phyloP scores from a whole-genome alignment of 2,113 vertebrate species.

The Heteronetta atricapilla region DNA sequence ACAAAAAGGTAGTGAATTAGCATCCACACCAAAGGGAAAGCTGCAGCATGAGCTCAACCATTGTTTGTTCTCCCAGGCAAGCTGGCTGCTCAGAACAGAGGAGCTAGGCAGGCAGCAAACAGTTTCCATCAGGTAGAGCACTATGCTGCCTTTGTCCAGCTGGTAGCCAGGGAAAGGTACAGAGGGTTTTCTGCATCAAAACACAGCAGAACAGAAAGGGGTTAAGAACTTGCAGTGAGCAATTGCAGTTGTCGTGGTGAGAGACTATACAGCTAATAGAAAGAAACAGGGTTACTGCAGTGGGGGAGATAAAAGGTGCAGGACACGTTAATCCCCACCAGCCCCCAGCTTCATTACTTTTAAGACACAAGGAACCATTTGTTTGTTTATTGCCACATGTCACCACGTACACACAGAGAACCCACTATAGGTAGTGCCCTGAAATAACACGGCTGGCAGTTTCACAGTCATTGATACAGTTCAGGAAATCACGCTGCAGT shows the following conservation, averaged over 20 bases:
- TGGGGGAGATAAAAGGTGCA: not conserved
- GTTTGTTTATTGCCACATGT: conserved; percentile 33
- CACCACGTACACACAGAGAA: not conserved
- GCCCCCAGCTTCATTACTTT: conserved; percentile 1
- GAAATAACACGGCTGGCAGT: not conserved
- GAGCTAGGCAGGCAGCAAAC: not conserved
- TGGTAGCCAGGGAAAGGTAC: fast-evolving
- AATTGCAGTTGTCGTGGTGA: not conserved
- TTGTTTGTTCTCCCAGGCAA: not conserved
- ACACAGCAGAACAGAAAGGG: not conserved
- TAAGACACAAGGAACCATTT: conserved; percentile 13
- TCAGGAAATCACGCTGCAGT: conserved; percentile 42
- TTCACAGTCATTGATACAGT: not conserved
- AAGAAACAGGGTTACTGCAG: not conserved
- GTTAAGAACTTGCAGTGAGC: not conserved
- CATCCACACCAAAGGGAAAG: not conserved
- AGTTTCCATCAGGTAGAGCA: not conserved
- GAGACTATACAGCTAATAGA: not conserved
- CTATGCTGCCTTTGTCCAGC: not conserved
- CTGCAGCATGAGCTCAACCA: not conserved
- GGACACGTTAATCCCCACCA: not conserved
- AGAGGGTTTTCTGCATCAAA: not conserved
- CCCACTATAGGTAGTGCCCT: not conserved
- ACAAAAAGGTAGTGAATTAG: not conserved
- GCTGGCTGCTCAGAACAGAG: not conserved